Evolutionary conservation across 1,140 invertebrate species (phyloP).

Genomic region (Sesamia nonagrioides): DNA sequence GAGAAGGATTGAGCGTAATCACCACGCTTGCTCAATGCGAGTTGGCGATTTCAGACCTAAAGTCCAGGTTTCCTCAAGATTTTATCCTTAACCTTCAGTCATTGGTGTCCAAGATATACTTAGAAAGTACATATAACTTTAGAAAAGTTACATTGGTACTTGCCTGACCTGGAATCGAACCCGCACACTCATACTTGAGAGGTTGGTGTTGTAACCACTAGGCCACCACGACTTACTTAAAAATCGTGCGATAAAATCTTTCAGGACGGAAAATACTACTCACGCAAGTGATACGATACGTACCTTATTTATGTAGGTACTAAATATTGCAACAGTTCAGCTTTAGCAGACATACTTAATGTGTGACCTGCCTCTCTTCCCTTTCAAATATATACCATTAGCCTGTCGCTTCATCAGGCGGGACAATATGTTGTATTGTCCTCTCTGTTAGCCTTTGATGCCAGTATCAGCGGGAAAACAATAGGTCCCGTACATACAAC

Average conservation of each 20-base stretch:
- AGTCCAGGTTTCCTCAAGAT: no score
- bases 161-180: no score
- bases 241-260: slow-evolving; percentile 14
- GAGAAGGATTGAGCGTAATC: no score
- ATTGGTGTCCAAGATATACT: no score
- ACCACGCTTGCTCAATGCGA: no score
- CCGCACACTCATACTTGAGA: no score
- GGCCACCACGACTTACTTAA: no score
- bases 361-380: not conserved
- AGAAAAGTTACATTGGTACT: no score
- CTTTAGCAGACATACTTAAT: not conserved
- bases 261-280: not conserved
- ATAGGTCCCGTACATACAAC: slow-evolving; percentile 1
- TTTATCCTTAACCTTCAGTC: no score
- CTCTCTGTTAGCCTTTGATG: slow-evolving; percentile 11
- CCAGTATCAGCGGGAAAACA: slow-evolving; percentile 19
- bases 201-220: no score
- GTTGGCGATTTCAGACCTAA: no score
- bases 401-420: slow-evolving; percentile 4
- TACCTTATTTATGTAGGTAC: not conserved
- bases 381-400: slow-evolving; percentile 35
- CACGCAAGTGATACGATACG: not conserved
- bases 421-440: slow-evolving; percentile 26
- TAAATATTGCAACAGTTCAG: slow-evolving; percentile 24
- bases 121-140: no score